Evolutionary conservation across 2,888 invertebrate species (phyloP), one percentile per base, ranked within the genome.

Genomic region (Eupithecia inturbata): DNA sequence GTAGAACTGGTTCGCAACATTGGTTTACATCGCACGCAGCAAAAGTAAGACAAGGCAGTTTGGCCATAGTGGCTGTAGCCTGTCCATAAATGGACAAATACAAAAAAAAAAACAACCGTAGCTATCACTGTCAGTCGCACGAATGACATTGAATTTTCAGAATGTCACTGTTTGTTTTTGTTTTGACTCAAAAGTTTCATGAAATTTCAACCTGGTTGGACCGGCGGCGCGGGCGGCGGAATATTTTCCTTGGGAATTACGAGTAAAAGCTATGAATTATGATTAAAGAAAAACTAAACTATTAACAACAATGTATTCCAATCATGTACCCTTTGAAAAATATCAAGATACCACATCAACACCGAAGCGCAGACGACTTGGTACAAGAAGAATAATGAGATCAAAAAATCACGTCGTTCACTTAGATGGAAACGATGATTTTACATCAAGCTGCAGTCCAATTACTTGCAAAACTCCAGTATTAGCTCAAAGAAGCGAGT

Each of bases 341-440:
- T 73, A 68, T 57, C 67, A 73, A 22, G 84, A 85, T 67, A 83
- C 85, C 73, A 87, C 87, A 45, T 89, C 90, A 36, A 93, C 93
- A 49, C 92, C 94, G 6, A 93, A 92, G 80, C 87, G 92, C 69
- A 88, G 91, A 33, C 86, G 92, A 39, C 86, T 92, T 19, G 90
- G 90, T 22, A 86, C 84, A 16, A 84, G 86, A 66, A 85, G 87
- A 80, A 82, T 87, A 79, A 76, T 86, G 68, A 81, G 83, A 73
- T 79, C 79, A 68, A 82, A 77, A 72, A 81, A 80, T 80, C 57
- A 77, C 63, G 72, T 16, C 19, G 19, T 76, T 67, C 75, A 82
- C 77, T 70, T 79, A 68, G 80, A 76, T 60, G 67, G 22, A 67
- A 71, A 74, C 57, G 57, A 71, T n/a, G 79, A 78, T 73, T 79